Conservation (phyloP, 2,888 invertebrate species). For the Andrena bicolor region DNA sequence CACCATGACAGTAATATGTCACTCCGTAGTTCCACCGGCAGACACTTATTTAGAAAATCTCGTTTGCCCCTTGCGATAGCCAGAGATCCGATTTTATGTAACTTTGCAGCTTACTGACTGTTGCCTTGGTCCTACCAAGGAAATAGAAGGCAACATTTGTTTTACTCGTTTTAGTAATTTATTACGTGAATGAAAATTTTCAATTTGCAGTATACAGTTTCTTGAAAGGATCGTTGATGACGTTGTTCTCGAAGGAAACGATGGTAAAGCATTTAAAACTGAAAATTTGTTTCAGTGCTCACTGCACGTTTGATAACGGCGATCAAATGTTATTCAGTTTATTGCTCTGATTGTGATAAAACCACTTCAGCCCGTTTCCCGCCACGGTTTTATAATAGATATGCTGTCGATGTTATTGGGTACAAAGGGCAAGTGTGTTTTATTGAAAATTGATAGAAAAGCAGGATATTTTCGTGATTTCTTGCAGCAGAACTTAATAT, state of each 20-base stretch:
- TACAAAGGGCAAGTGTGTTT: neutral
- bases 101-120: neutral
- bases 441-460: neutral
- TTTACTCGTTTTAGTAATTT: neutral
- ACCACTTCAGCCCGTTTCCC: slow-evolving; percentile 4
- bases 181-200: neutral
- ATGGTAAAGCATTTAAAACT: neutral
- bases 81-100: neutral
- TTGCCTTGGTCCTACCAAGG: neutral
- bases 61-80: neutral
- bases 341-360: slow-evolving; percentile 40
- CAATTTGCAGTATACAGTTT: neutral
- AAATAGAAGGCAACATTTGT: neutral
- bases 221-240: neutral
- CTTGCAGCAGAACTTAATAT: neutral
- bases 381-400: slow-evolving; percentile 22
- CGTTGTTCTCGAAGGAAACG: neutral
- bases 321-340: slow-evolving; percentile 36
- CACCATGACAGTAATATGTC: slow-evolving; percentile 31
- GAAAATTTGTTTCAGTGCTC: slow-evolving; percentile 11
- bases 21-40: slow-evolving; percentile 25
- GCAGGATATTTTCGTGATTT: neutral
- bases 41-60: slow-evolving; percentile 27
- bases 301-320: slow-evolving; percentile 31
- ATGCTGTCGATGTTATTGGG: neutral